Evolutionary conservation across 2,113 vertebrate genomes (phyloP).

Genomic region (Prunella fulvescens): DNA sequence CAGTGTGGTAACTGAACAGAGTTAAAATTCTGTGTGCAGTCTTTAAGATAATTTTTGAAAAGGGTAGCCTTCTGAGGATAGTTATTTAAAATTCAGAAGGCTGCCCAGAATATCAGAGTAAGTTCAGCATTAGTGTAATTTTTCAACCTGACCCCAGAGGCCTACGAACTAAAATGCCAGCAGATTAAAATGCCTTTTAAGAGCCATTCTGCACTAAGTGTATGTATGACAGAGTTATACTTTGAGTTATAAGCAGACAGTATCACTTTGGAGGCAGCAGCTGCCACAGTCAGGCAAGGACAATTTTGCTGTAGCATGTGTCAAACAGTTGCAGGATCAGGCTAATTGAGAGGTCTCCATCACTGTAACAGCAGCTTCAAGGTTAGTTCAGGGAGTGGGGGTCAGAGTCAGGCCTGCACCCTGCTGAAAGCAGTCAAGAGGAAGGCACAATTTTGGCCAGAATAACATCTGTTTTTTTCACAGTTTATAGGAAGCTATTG

Average conservation of each 20-base stretch:
- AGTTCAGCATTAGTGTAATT: conserved; percentile 37
- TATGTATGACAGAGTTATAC: neutral
- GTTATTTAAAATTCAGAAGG: conserved; percentile 49
- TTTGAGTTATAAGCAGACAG: neutral
- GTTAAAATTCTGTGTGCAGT: conserved; percentile 26
- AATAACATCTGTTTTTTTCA: conserved; percentile 7
- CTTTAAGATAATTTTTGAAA: conserved; percentile 49
- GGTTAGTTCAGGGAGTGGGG: neutral
- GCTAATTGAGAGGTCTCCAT: neutral
- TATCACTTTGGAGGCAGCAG: neutral
- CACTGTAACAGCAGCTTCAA: neutral
- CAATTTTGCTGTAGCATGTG: neutral
- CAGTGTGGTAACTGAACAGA: neutral
- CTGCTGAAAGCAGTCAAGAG: neutral
- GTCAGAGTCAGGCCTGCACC: neutral
- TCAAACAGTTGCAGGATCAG: neutral
- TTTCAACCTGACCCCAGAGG: conserved; percentile 48
- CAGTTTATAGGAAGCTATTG: neutral
- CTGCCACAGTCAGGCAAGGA: neutral
- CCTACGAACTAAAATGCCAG: conserved; percentile 31
- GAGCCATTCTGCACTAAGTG: neutral
- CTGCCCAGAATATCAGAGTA: conserved; percentile 47
- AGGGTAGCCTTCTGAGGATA: conserved; percentile 21
- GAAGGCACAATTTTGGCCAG: neutral
- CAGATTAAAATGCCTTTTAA: conserved; percentile 52